A percentile compares a stretch with the other conserved stretches of the same genome.
Evolutionary conservation across 2,113 vertebrate species (phyloP).

Genomic region (Cyprinodon tularosa): DNA sequence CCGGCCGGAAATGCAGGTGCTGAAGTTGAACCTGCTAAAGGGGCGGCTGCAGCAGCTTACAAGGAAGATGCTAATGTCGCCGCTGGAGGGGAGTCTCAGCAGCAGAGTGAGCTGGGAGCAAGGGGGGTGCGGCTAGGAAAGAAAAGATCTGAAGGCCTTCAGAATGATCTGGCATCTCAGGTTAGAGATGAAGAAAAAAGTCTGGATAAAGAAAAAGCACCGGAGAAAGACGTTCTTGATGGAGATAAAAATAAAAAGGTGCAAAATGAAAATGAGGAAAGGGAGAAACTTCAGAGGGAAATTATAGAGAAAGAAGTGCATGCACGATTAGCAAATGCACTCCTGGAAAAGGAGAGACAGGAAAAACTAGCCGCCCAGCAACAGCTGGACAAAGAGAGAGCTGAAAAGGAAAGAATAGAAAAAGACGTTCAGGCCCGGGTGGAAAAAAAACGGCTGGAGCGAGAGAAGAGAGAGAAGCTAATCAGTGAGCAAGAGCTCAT

Average conservation of each 20-base stretch:
- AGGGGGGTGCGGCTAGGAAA: conserved; percentile 73
- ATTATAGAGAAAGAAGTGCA: conserved; percentile 29
- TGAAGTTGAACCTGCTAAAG: conserved; percentile 24
- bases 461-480: conserved; percentile 37
- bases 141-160: conserved; percentile 2
- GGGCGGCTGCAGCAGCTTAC: conserved; percentile 32
- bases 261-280: conserved; percentile 38
- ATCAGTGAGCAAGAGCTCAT: conserved; percentile 28
- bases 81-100: conserved; percentile 28
- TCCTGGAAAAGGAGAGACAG: conserved; percentile 44
- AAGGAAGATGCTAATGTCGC: conserved; percentile 44
- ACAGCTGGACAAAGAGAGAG: conserved; percentile 40
- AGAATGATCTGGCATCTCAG: conserved; percentile 23
- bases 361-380: conserved; percentile 24
- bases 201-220: conserved; percentile 26
- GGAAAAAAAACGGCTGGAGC: conserved; percentile 44
- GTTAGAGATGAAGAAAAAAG: conserved; percentile 12
- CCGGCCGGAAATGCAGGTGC: conserved; percentile 14
- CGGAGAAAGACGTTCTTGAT: conserved; percentile 26
- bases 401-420: conserved; percentile 25
- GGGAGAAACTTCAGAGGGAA: conserved; percentile 36
- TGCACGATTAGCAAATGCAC: conserved; percentile 13
- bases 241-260: conserved; percentile 36
- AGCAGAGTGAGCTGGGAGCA: conserved; percentile 55
- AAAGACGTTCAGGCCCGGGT: conserved; percentile 36